Evolutionary conservation across 1,140 invertebrate species (phyloP), one percentile per base, ranked within the genome.

Genomic region (Drosophila willistoni): DNA sequence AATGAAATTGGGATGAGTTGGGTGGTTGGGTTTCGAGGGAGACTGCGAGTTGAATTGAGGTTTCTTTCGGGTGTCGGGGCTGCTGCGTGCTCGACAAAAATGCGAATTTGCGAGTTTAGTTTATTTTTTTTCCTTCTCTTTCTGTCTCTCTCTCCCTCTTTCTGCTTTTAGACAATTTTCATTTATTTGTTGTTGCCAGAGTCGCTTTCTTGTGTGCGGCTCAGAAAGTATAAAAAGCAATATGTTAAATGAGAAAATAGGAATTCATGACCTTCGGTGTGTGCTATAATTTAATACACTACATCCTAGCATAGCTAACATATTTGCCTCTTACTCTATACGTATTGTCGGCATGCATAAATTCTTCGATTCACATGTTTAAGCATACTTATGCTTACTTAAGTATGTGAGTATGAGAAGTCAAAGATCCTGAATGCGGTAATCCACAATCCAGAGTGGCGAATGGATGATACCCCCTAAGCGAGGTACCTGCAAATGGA

Each of bases 21-120:
- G 41, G 71, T 39, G 55, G 61, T 67, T 29, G 29, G 29, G 29
- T 29, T 29, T 29, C 5, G 34, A 10, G 64, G 62, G 69, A 34
- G n/a, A 29, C 29, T 29, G 29, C 7, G 29, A 29, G 29, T 73
- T 65, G 67, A 62, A 57, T 67, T 71, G 33, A n/a, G 42, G 44
- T 59, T 63, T 54, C 57, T 34, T 39, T 36, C 19, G 64, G 41
- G 33, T 42, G 80, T 77, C 67, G 83, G 76, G 83, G 81, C 67
- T 69, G 80, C 69, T 85, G 77, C 71, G 72, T 71, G 79, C 85
- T 90, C 74, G 81, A 82, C 80, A 90, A 90, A 90, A 89, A 90
- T 90, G 78, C 80, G 83, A 90, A 90, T 90, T 90, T 90, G 86
- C 82, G 87, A 90, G 90, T 89, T 90, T 84, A 90, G 84, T 90